A percentile compares a stretch with the other conserved stretches of the same genome.
phyloP scores from a whole-genome alignment of 2,113 vertebrate genomes.

The Thamnophis sirtalis region DNA sequence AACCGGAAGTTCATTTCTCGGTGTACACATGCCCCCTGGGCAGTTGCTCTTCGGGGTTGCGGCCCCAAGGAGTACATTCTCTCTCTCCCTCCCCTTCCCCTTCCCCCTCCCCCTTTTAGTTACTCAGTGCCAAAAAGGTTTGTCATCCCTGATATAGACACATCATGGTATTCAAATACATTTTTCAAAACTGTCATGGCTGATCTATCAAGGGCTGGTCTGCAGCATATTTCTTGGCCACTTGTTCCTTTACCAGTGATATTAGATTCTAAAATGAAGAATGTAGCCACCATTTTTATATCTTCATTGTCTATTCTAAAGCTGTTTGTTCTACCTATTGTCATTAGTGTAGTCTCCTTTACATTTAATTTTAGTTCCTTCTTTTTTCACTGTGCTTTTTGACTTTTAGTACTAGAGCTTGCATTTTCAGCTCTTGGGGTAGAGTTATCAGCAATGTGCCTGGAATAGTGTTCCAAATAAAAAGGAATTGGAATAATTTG shows the following conservation, averaged over 20 bases:
- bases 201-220: background rate
- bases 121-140: no score
- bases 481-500: background rate
- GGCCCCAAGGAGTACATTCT: no score
- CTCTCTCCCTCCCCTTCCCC: no score
- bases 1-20: no score
- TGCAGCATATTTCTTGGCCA: background rate
- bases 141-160: background rate
- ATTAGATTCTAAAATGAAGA: background rate
- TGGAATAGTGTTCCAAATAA: background rate
- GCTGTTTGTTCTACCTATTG: background rate
- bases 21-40: no score
- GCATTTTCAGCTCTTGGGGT: background rate
- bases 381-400: background rate
- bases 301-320: background rate
- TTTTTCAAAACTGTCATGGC: background rate
- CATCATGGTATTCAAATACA: background rate
- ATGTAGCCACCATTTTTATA: background rate
- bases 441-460: background rate
- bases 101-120: no score
- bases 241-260: background rate
- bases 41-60: no score
- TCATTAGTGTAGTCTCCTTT: background rate
- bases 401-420: background rate
- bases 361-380: background rate